Percentiles rank a stretch among this genome's conserved stretches.
These are phyloP conservation scores for Vulpes lagopus DNA, from an alignment of 2,113 vertebrate genomes.

Conservation along the genomic window DNA sequence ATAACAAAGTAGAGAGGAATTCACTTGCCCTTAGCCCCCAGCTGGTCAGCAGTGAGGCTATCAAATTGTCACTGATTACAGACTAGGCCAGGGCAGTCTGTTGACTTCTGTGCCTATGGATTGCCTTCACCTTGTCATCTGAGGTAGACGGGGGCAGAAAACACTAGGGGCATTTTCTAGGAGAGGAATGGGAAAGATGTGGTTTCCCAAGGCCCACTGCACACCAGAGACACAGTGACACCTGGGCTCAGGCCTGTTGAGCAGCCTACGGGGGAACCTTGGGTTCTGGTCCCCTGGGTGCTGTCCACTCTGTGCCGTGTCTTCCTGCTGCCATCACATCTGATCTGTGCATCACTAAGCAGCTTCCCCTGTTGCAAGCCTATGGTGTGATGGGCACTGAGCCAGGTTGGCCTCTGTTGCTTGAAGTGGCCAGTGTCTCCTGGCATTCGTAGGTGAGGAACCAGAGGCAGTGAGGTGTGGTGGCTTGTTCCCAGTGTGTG, in stretches of 20 bases:
- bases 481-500: rapidly evolving
- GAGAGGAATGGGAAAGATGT: not conserved
- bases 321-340: not conserved
- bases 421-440: rapidly evolving
- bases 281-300: rapidly evolving
- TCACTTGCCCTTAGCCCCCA: rapidly evolving
- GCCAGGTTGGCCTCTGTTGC: not conserved
- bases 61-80: rapidly evolving
- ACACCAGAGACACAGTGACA: not conserved
- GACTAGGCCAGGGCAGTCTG: not conserved
- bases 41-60: not conserved
- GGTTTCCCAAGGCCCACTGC: rapidly evolving
- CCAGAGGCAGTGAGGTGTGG: not conserved
- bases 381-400: rapidly evolving
- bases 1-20: not conserved
- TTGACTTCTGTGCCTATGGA: rapidly evolving
- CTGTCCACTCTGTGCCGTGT: rapidly evolving
- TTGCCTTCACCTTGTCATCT: not conserved
- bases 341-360: rapidly evolving
- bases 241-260: not conserved
- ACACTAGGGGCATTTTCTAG: not conserved
- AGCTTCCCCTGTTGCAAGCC: not conserved
- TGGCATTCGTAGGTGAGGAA: not conserved
- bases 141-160: not conserved
- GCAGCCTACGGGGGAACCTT: not conserved